Evolutionary conservation across 2,113 vertebrate species (phyloP), one percentile per base, ranked within the genome.

Genomic region (Odontesthes bonariensis): DNA sequence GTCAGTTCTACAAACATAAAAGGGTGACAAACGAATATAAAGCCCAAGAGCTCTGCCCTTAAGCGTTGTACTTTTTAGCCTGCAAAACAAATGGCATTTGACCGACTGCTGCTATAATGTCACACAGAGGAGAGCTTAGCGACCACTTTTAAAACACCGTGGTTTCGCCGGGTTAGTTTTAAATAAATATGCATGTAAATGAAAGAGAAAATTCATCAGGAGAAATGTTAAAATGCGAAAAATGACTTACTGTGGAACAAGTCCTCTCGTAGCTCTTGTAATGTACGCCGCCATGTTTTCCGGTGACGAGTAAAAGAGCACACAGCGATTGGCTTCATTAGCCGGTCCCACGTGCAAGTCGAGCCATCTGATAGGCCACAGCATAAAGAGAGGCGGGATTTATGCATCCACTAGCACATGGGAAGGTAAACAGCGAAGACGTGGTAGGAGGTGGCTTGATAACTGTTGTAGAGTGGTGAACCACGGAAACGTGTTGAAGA

Each of bases 271-370:
- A 49, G 82, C 51, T 73, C 84, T 65, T 47, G 22, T 63, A 4
- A 91, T 79, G 90, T 65, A 77, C 61, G 89, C 89, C 84, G 94
- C 94, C 94, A 95, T 95, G 61, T 92, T 94, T 85, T 20, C 33
- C 7, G 11, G 38, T 77, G 82, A 73, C 77, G 81, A 52, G 2
- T 0, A 12, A 11, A 17, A 38, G 2, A 32, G 8, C 5, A 0
- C n/a, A 13, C 72, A 6, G 13, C 66, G 9, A 94, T 94, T 94
- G 93, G 93, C 46, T 83, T 32, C 2, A 2, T 3, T 0, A 27
- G n/a, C 0, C 0, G 27, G 19, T 42, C 27, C 17, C 20, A 9
- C 51, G 2, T 20, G 8, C 8, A 6, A n/a, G 0, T 1, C 1
- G 6, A 63, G 54, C 22, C 33, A 5, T 62, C 2, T 82, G 70